These are phyloP conservation scores for Rhopalosiphum maidis DNA, from an alignment of 1,140 invertebrate species.

Conservation along the genomic window DNA sequence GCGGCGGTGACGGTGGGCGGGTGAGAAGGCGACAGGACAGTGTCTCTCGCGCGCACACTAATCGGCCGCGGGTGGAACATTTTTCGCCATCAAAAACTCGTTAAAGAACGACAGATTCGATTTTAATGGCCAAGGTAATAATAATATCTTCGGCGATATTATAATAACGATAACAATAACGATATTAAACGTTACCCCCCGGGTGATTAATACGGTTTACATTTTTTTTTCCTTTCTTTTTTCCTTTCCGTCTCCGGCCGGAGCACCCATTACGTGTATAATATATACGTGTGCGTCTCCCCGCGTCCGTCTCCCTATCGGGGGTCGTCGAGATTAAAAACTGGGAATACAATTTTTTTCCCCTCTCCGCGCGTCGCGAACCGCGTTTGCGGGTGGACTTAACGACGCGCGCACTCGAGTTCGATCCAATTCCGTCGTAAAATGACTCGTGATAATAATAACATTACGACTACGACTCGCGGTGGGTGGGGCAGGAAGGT, in stretches of 20 bases:
- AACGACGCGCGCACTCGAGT: slow-evolving; percentile 23
- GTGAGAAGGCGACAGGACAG: not conserved
- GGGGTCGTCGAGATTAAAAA: slow-evolving; percentile 24
- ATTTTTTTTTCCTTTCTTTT: slow-evolving; percentile 31
- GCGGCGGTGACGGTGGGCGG: not conserved
- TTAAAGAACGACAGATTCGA: slow-evolving; percentile 58
- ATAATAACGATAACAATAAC: slow-evolving; percentile 58
- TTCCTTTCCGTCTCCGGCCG: not conserved
- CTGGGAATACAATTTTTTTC: slow-evolving; percentile 20
- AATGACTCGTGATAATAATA: slow-evolving; percentile 44
- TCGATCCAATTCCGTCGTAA: slow-evolving; percentile 48
- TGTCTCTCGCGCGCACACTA: slow-evolving; percentile 31
- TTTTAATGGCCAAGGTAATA: slow-evolving; percentile 58
- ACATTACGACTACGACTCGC: not conserved
- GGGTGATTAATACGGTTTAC: slow-evolving; percentile 57
- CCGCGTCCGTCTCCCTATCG: no score
- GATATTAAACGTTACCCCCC: slow-evolving; percentile 58
- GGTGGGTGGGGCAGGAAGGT: no score
- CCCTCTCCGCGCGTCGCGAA: no score
- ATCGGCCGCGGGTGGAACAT: slow-evolving; percentile 57
- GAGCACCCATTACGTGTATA: no score
- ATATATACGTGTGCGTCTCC: not conserved
- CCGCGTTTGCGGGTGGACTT: not conserved
- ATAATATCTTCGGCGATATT: slow-evolving; percentile 58
- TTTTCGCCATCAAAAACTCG: slow-evolving; percentile 58